Conservation (phyloP, 92 coral and sea anemone species). For the Umimayanthus kanabou region DNA sequence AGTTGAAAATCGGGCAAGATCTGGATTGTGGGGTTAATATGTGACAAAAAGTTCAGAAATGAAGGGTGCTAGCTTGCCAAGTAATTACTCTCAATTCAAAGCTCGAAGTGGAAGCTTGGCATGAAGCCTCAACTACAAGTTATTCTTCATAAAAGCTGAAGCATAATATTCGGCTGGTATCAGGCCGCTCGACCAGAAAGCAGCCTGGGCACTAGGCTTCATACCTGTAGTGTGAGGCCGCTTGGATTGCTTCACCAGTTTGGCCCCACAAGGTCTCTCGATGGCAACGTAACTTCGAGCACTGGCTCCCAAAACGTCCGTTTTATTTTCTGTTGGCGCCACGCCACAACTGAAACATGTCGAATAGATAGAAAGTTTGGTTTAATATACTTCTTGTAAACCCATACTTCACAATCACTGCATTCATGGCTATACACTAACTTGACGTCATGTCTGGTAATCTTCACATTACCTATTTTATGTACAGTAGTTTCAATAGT, state of each 20-base stretch:
- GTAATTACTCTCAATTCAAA: no score
- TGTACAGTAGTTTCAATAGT: background rate
- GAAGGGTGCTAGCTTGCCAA: no score
- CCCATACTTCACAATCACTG: no score
- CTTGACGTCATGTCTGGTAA: background rate
- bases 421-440: background rate
- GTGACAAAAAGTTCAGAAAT: background rate
- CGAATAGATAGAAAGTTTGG: background rate
- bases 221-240: conserved; percentile 45
- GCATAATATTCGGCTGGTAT: background rate
- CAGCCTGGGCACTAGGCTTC: background rate
- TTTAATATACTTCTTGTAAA: background rate
- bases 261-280: conserved; percentile 88
- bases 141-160: no score
- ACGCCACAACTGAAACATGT: conserved; percentile 28
- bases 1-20: background rate
- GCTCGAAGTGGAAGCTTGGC: no score
- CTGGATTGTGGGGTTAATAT: background rate
- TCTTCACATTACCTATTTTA: background rate
- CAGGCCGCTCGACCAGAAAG: no score
- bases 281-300: conserved; percentile 88
- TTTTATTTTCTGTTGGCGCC: conserved; percentile 33
- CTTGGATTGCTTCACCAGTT: conserved; percentile 74
- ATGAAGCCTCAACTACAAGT: no score
- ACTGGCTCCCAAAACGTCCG: conserved; percentile 62